Evolutionary conservation across 1,140 invertebrate species (phyloP), one percentile per base, ranked within the genome.

Genomic region (Mya arenaria): DNA sequence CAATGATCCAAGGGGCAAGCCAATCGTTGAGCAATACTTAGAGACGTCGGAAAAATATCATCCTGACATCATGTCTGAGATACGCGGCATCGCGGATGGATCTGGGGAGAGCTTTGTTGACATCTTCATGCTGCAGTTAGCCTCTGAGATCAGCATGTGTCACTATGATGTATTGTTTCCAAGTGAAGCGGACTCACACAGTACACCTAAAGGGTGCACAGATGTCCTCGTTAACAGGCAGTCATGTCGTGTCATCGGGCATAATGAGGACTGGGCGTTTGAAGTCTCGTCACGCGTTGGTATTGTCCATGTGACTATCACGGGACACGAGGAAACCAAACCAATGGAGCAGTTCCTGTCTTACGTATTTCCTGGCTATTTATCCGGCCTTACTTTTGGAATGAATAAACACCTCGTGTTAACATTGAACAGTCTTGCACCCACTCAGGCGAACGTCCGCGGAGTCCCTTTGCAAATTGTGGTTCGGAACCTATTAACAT

Each of bases 211-310:
- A 13, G 75, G 75, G n/a, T 79, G 75, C 28, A 79, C 48, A 37
- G 75, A 69, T 66, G 17, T 79, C 13, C 44, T 79, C 8, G 63
- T 79, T 15, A 79, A 79, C 36, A 56, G 13, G 17, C 44, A 58
- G 17, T 15, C 25, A 23, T 66, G 37, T 37, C 36, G 65, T 68
- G 8, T 79, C 4, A 37, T 79, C 13, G 75, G 30, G 5, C 75
- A 79, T 58, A 79, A 79, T 58, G 75, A 79, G 23, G 75, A 79
- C 65, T 79, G 75, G 75, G 19, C 15, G 23, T 8, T 25, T 6
- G 75, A 68, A 23, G 75, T 79, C 25, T 10, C 34, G 17, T 19
- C 30, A 15, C 19, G n/a, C 8, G 48, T 69, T 1, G 65, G 28
- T 28, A 39, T 79, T 17, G 36, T 68, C n/a, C 65, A 68, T 36